phyloP scores from a whole-genome alignment of 37 sponge, comb jelly and placozoan species.

The Lycopodina hypogea region DNA sequence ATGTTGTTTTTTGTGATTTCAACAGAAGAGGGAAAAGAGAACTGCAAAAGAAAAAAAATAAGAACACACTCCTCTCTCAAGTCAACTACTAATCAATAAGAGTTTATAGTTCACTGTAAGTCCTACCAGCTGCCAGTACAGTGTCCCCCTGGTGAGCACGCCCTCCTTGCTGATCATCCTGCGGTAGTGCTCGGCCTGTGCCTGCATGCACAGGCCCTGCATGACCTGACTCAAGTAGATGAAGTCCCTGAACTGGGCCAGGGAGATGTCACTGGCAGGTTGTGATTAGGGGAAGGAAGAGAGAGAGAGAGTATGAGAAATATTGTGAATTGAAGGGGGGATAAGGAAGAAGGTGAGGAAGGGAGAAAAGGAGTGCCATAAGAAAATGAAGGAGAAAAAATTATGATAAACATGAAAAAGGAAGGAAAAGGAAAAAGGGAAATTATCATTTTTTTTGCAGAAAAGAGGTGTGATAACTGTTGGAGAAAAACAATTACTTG shows the following conservation, averaged over 20 bases:
- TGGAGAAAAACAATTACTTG: conserved; percentile 46
- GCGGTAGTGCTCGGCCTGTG: conserved; percentile 90
- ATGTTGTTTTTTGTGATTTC: no score
- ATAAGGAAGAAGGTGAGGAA: not conserved
- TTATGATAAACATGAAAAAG: not conserved
- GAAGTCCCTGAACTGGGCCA: conserved; percentile 73
- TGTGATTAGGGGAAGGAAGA: not conserved
- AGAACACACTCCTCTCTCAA: no score
- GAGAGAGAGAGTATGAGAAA: not conserved
- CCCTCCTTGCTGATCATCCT: conserved; percentile 60
- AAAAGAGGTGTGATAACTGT: no score
- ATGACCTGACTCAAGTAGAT: conserved; percentile 89
- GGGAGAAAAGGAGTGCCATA: not conserved
- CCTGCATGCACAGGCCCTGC: conserved; percentile 78
- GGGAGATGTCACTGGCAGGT: conserved; percentile 44
- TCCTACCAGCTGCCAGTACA: conserved; percentile 94
- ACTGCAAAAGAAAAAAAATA: no score
- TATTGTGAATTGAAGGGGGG: not conserved
- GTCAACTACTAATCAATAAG: no score
- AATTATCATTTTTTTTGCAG: no score
- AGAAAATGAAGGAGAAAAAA: not conserved
- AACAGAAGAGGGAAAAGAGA: no score
- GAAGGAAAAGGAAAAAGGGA: not conserved
- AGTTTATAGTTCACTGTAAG: no score
- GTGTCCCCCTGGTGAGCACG: conserved; percentile 82